Base-by-base conservation (phyloP, 2,888 invertebrate species). In the Rhorus exstirpatorius region DNA sequence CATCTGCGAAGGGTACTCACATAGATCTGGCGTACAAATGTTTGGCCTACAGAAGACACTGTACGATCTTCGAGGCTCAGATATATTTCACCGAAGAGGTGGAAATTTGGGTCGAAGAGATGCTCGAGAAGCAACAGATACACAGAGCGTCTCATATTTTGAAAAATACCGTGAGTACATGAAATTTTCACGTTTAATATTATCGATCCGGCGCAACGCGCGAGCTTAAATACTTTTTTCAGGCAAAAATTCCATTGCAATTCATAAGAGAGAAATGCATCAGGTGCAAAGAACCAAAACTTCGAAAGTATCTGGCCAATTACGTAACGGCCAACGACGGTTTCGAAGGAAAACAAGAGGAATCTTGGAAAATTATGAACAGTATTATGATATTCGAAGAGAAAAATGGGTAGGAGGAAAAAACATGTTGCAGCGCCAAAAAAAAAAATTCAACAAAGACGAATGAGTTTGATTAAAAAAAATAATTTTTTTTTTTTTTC, bases 271-370 rank as follows among this genome's bases (percentile, higher is more conserved):
- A 93, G 8, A 92, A 95, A 55, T 96, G 96, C 14, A 91, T 94
- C 83, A 94, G 94, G 61, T 95, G 95, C 46, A 91, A 93, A 44
- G 94, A 95, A 83, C 94, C 94, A 83, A 93, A 93, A 35, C 93
- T 96, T 63, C 94, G 96, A 87, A 95, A 96, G 86, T 95, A 95
- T 86, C 94, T 97, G 84, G 94, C 96, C 17, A 94, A 95, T 65
- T 95, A 96, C 89, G 91, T 97, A 78, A 94, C 94, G 53, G 95
- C 94, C 82, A 93, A 94, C 35, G 91, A 90, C 14, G 90, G 91
- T 26, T 89, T 94, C 46, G 87, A 91, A 44, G 88, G 83, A 46
- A 83, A 89, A 46, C 88, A 93, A 51, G 87, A 90, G 46, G 88
- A 93, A 53, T 89, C 93, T 19, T 94, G 94, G 94, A 86, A 91